Percentiles rank a stretch among this genome's conserved stretches.
Conservation (phyloP, 1,140 invertebrate genomes). For the Drosophila oshimai region DNA sequence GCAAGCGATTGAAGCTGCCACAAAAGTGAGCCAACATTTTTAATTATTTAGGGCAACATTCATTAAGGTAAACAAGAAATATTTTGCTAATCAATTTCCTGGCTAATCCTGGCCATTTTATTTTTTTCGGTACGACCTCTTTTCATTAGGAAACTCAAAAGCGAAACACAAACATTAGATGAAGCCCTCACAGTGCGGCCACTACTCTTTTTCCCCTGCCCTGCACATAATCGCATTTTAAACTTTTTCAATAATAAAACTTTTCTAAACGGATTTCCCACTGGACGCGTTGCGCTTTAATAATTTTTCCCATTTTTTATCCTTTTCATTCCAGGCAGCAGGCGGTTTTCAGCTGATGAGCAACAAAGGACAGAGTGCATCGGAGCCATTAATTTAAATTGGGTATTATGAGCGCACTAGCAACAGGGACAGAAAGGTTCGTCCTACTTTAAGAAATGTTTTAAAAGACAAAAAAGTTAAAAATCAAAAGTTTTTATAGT, state of each 20-base stretch:
- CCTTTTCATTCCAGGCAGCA: slow-evolving; percentile 41
- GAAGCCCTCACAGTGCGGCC: not conserved
- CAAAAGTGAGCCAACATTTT: not conserved
- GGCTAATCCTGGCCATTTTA: slow-evolving; percentile 52
- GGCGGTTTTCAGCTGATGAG: slow-evolving; percentile 34
- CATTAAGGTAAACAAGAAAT: slow-evolving; percentile 30
- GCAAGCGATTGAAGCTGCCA: slow-evolving; percentile 10
- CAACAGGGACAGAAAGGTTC: slow-evolving; percentile 58
- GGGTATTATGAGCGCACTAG: slow-evolving; percentile 73
- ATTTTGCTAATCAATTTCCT: slow-evolving; percentile 25
- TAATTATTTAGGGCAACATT: slow-evolving; percentile 14
- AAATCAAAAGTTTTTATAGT: not conserved
- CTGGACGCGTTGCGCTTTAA: slow-evolving; percentile 75
- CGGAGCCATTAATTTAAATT: slow-evolving; percentile 76
- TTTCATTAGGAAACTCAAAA: slow-evolving; percentile 20
- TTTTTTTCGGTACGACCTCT: slow-evolving; percentile 28
- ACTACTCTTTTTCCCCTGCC: not conserved
- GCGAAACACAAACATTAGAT: not conserved
- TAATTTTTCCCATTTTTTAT: slow-evolving; percentile 62
- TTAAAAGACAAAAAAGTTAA: not conserved
- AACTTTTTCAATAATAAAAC: slow-evolving; percentile 81
- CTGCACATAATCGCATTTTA: slow-evolving; percentile 77
- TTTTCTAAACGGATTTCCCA: slow-evolving; percentile 79
- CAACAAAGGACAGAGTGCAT: slow-evolving; percentile 72
- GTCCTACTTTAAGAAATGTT: not conserved